Percentiles rank a stretch among this genome's conserved stretches.
phyloP scores from a whole-genome alignment of 2,113 vertebrate species.

The Bettongia penicillata region DNA sequence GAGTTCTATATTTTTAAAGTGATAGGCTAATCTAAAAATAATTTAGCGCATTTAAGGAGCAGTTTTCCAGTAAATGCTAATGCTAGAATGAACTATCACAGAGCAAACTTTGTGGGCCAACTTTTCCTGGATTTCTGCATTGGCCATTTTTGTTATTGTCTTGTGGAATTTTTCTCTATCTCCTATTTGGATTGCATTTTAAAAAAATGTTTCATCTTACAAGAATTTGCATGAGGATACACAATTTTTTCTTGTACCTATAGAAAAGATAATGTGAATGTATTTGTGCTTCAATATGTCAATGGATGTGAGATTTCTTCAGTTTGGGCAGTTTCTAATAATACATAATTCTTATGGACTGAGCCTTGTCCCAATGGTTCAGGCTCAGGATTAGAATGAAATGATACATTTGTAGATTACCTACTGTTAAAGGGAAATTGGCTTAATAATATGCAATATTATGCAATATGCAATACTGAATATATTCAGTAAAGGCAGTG shows the following conservation, averaged over 20 bases:
- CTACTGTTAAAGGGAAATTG: not conserved
- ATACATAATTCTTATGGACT: not conserved
- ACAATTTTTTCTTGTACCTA: not conserved
- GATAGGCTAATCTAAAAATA: not conserved
- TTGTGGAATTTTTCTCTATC: not conserved
- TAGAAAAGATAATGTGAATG: not conserved
- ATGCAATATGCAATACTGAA: too few relatives aligned
- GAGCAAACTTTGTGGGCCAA: not conserved
- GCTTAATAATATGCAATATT: too few relatives aligned
- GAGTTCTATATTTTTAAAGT: not conserved
- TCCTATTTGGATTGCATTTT: not conserved
- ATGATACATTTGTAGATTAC: not conserved
- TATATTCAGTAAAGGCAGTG: too few relatives aligned
- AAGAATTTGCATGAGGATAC: conserved; percentile 6
- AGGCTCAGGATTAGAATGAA: not conserved
- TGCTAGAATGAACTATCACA: not conserved
- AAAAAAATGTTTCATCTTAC: not conserved
- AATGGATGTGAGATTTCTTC: not conserved
- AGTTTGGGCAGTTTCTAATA: not conserved
- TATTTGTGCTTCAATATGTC: not conserved
- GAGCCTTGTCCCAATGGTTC: not conserved
- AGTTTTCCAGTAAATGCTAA: not conserved
- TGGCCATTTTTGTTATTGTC: not conserved
- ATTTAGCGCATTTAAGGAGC: not conserved
- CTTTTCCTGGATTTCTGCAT: not conserved